Evolutionary conservation across 92 coral and sea anemone genomes (phyloP), one percentile per base, ranked within the genome.

Genomic region (Desmophyllum pertusum): DNA sequence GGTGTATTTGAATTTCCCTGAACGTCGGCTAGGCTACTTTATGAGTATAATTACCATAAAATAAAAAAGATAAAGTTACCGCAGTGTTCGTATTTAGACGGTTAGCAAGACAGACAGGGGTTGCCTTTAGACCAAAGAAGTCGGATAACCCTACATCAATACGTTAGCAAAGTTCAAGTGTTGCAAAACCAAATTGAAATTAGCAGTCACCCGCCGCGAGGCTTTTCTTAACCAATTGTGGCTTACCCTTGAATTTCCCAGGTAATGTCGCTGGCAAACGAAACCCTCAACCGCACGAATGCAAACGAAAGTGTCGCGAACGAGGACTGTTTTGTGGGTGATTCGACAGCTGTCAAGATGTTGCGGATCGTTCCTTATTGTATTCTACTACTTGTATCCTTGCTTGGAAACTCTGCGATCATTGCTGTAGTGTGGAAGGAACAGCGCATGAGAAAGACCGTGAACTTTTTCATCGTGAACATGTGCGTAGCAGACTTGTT

Each of bases 401-500:
- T 93, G 29, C 45, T 86, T 62, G 95, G 93, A 23, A 93, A 93
- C 76, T 82, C 91, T 23, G 48, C 80, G 43, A 94, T 93, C 10
- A 84, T 91, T 31, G 76, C 91, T 18, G 80, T 91, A 42, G 93
- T 93, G 6, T 71, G 46, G 73, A 81, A 75, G 36, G 88, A 88
- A 59, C 75, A 80, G 68, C 89, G 77, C 10, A 71, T 93, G 91
- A 79, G 77, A 37, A 93, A 91, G 64, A 90, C 95, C 11, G 89
- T 93, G 62, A 86, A 93, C 83, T 93, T 85, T 64, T 91, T 93
- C 79, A 93, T 93, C 59, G 91, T 91, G 53, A 93, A 93, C 39
- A 91, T 93, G 95, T 81, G 93, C 14, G 76, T 81, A 35, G 92
- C 97, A 13, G 97, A 93, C 36, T 48, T 91, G 21, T 76, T 93